Base-by-base conservation (phyloP, 2,113 vertebrate genomes). In the Melanerpes aurifrons region DNA sequence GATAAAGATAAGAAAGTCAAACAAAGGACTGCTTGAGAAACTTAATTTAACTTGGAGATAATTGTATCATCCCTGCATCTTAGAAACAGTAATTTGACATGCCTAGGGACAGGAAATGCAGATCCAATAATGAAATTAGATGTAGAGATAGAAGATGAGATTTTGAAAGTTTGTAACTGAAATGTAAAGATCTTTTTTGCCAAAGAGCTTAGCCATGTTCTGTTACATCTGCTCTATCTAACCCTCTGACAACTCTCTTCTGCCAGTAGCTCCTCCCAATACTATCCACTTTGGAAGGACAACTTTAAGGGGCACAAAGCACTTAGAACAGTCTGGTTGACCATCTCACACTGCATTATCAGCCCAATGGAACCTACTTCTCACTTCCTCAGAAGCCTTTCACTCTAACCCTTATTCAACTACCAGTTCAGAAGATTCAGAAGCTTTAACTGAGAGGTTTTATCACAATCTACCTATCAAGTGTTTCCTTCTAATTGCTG, bases 1-100 rank as follows among this genome's bases (percentile, higher is more conserved):
- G 53, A 87, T 80, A 63, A 81, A 94, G 75, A 89, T 92, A 89
- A 95, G 89, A 85, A 96, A 91, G 91, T 74, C 68, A 85, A 96
- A 88, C 93, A 95, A 92, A 82, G 61, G 71, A 61, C 87, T 83
- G 31, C n/a, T 89, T 40, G 29, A 79, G 66, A 86, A 92, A 95
- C 77, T 90, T 92, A 82, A 93, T 94, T 96, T 91, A 61, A 81
- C 68, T 90, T 59, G 28, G 29, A 76, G 90, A 92, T 90, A 95
- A 79, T 92, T 93, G 29, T 94, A 54, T 94, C 86, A 66, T 63
- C 21, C 12, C 59, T 31, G 9, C 15, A 93, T 87, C 31, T 79
- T 82, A 56, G 50, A 66, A 92, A 64, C 22, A 43, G 31, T 86
- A 86, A 87, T 91, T 86, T 93, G 67, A 29, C 11, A 68, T 70